These are phyloP conservation scores for Jacana jacana DNA, from an alignment of 2,113 vertebrate species.

Conservation along the genomic window DNA sequence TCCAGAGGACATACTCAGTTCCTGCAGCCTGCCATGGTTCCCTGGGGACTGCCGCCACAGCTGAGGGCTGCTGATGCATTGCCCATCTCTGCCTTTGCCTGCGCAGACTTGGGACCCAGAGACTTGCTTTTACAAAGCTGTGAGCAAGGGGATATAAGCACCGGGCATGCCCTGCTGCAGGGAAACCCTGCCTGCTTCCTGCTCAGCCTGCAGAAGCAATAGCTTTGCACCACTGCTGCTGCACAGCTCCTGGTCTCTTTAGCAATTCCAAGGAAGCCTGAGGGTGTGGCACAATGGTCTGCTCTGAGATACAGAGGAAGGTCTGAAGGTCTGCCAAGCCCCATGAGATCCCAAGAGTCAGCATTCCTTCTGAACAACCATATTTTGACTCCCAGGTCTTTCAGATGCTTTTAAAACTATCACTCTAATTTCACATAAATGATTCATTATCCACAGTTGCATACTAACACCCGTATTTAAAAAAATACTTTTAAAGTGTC, in stretches of 20 bases:
- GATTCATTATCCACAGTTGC: background rate
- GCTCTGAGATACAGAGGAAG: background rate
- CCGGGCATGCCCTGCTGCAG: fast-evolving
- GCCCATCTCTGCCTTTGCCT: fast-evolving
- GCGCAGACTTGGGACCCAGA: fast-evolving
- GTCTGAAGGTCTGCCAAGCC: background rate
- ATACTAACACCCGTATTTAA: background rate
- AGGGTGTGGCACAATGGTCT: background rate
- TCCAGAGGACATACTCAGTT: background rate
- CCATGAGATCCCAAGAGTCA: background rate
- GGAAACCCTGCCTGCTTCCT: background rate
- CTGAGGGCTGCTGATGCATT: background rate
- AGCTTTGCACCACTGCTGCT: background rate
- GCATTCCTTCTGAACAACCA: background rate
- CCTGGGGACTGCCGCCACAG: fast-evolving
- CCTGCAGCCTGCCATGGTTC: background rate
- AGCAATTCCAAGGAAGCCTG: background rate
- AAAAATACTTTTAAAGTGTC: no score
- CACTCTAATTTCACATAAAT: background rate
- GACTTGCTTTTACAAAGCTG: fast-evolving
- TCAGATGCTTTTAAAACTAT: background rate
- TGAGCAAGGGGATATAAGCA: background rate
- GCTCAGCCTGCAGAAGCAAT: fast-evolving
- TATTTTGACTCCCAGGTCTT: background rate
- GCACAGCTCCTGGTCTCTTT: fast-evolving